A percentile compares a stretch with the other conserved stretches of the same genome.
Conservation (phyloP, 2,113 vertebrate species). For the Paramisgurnus dabryanus region DNA sequence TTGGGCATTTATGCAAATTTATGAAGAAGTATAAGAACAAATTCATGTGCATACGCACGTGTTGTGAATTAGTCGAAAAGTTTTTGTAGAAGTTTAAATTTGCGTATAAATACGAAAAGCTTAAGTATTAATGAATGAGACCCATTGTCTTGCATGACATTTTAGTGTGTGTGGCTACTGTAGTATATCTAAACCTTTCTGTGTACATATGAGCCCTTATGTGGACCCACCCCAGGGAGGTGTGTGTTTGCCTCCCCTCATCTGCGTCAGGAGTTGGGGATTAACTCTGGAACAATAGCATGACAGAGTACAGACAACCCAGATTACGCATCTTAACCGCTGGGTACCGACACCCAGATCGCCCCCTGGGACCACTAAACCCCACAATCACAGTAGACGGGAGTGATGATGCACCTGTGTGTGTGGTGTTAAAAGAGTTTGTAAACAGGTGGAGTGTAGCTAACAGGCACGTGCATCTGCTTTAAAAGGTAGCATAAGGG, state of each 20-base stretch:
- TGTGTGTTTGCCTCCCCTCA: conserved; percentile 7
- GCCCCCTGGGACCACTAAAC: conserved; percentile 11
- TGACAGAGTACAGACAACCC: background rate
- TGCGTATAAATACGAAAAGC: no score
- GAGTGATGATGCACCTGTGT: background rate
- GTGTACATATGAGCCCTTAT: conserved; percentile 9
- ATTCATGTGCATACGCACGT: no score
- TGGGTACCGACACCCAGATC: conserved; percentile 1
- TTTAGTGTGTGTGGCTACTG: background rate
- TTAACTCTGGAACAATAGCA: conserved; percentile 30
- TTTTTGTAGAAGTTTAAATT: no score
- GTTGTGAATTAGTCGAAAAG: no score
- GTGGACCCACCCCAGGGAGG: background rate
- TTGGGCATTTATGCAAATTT: no score
- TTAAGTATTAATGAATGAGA: no score
- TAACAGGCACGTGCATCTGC: background rate
- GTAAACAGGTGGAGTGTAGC: background rate
- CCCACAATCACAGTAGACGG: background rate
- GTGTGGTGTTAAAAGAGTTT: background rate
- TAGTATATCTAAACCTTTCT: background rate
- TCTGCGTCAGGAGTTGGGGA: conserved; percentile 37
- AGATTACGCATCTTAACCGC: conserved; percentile 3
- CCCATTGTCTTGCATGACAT: background rate
- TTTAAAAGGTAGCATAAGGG: background rate
- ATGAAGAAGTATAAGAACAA: no score